Evolutionary conservation across 2,888 invertebrate genomes (phyloP).

Genomic region (Orchesella flavescens): DNA sequence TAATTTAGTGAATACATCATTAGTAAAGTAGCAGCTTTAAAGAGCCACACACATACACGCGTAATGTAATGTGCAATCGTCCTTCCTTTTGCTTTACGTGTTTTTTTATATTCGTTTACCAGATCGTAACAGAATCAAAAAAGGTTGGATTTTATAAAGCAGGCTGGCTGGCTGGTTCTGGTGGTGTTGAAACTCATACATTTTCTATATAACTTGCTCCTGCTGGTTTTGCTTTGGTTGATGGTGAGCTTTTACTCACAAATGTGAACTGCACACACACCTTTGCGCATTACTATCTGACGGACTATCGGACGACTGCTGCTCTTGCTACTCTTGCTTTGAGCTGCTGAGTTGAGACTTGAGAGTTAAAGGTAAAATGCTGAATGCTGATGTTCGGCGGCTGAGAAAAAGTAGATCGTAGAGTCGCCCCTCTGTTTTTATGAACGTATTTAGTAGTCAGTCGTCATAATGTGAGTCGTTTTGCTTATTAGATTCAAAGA

Average conservation of each 20-base stretch:
- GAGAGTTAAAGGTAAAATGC: background rate
- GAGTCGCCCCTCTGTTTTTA: slow-evolving; percentile 18
- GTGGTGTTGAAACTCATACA: no score
- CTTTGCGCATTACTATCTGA: background rate
- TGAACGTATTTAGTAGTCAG: slow-evolving; percentile 21
- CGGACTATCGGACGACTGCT: slow-evolving; percentile 3
- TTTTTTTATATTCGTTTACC: no score
- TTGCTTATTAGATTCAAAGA: no score
- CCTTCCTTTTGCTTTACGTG: no score
- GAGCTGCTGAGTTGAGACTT: background rate
- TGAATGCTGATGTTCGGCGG: background rate
- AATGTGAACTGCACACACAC: background rate
- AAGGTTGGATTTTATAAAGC: no score
- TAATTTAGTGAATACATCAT: slow-evolving; percentile 28
- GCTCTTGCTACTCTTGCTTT: background rate
- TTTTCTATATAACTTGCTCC: background rate
- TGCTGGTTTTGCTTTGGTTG: background rate
- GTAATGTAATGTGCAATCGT: background rate
- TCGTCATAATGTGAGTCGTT: background rate
- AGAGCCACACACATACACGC: slow-evolving; percentile 18
- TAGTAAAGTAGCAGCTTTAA: slow-evolving; percentile 8
- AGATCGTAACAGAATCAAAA: no score
- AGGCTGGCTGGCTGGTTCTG: no score
- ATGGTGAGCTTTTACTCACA: background rate
- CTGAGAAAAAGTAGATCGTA: slow-evolving; percentile 51